Evolutionary conservation across 2,888 invertebrate species (phyloP).

Genomic region (Oxytorus armatus): DNA sequence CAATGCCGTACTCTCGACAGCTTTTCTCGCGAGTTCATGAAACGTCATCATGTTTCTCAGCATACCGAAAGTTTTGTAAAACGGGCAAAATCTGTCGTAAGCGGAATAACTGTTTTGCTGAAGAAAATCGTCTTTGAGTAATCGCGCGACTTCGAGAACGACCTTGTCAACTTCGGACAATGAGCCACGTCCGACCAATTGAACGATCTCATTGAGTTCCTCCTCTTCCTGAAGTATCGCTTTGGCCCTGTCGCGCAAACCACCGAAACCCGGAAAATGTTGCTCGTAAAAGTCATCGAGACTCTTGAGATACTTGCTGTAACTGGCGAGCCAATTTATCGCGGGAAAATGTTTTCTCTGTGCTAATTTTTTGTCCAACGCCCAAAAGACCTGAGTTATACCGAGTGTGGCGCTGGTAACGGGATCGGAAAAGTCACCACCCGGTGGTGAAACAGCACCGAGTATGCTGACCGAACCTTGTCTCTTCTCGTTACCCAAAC

Average conservation of each 20-base stretch:
- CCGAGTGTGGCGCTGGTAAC: slow-evolving; percentile 98
- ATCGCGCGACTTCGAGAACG: slow-evolving; percentile 97
- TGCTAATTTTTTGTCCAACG: slow-evolving; percentile 97
- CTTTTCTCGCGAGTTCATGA: slow-evolving; percentile 97
- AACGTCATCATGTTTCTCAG: slow-evolving; percentile 97
- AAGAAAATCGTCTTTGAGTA: slow-evolving; percentile 98
- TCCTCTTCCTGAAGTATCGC: slow-evolving; percentile 98
- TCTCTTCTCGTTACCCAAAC: slow-evolving; percentile 96
- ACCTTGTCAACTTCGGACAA: slow-evolving; percentile 98
- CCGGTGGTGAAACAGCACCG: slow-evolving; percentile 99
- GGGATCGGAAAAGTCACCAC: slow-evolving; percentile 99
- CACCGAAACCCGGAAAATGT: slow-evolving; percentile 97
- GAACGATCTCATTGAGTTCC: slow-evolving; percentile 99
- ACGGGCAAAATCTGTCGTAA: slow-evolving; percentile 98
- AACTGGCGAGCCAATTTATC: slow-evolving; percentile 98
- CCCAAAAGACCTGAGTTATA: slow-evolving; percentile 99
- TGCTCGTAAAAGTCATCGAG: slow-evolving; percentile 99
- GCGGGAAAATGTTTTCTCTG: slow-evolving; percentile 99
- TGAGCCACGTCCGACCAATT: slow-evolving; percentile 98
- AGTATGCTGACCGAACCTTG: slow-evolving; percentile 99
- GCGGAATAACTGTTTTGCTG: slow-evolving; percentile 97
- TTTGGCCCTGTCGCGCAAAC: slow-evolving; percentile 95
- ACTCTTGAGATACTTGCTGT: slow-evolving; percentile 97
- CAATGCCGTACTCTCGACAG: slow-evolving; percentile 97
- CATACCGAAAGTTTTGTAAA: slow-evolving; percentile 99